Percentiles rank a stretch among this genome's conserved stretches.
phyloP scores from a whole-genome alignment of 2,888 invertebrate genomes.

The Deilephila elpenor region DNA sequence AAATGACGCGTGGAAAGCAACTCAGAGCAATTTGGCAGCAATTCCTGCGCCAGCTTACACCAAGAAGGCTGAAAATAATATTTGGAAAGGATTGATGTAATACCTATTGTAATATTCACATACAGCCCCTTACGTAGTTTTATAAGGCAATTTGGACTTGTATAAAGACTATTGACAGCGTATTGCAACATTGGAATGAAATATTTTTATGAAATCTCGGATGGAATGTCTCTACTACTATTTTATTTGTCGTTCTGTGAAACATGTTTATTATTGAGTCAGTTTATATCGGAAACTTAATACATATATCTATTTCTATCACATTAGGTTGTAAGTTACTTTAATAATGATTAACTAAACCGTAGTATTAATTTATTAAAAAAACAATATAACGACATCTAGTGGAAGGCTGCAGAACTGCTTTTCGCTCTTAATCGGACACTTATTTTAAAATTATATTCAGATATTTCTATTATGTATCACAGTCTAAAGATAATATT shows the following conservation, averaged over 20 bases:
- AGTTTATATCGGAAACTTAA: no score
- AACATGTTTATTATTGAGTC: no score
- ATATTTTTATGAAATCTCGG: not conserved
- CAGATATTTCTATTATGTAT: no score
- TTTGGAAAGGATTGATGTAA: constrained; percentile 41
- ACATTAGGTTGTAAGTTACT: no score
- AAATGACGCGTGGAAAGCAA: constrained; percentile 79
- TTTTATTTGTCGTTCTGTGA: not conserved
- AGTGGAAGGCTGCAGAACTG: no score
- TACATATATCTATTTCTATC: no score
- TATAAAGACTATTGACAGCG: constrained; percentile 5
- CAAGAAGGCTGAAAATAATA: constrained; percentile 65
- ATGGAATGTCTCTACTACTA: not conserved
- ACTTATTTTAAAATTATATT: no score
- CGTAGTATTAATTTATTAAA: no score
- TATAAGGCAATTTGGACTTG: constrained; percentile 8
- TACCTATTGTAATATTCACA: constrained; percentile 29
- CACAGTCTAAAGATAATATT: no score
- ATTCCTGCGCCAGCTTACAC: constrained; percentile 59
- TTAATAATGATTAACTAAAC: no score
- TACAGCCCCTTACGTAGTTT: constrained; percentile 16
- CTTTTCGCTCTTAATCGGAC: no score
- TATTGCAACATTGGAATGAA: not conserved
- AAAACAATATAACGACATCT: no score
- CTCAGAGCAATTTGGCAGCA: constrained; percentile 79